phyloP scores from a whole-genome alignment of 2,888 invertebrate species.

The Meteorus cinctellus region DNA sequence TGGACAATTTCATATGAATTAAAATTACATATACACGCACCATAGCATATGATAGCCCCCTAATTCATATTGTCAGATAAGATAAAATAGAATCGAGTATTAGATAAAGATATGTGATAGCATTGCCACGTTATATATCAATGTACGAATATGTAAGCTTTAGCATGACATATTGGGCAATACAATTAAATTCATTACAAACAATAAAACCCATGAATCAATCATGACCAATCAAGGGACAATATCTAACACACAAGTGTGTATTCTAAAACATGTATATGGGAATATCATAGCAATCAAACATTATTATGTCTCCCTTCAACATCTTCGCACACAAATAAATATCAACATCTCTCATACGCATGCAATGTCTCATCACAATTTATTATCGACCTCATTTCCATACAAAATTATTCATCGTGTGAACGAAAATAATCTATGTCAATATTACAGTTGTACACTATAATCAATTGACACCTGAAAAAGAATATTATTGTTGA shows the following conservation, averaged over 20 bases:
- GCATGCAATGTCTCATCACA: not conserved
- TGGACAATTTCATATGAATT: not conserved
- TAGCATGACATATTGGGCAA: not conserved
- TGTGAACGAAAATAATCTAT: not conserved
- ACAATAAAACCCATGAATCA: constrained; percentile 26
- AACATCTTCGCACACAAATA: not conserved
- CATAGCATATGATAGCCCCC: not conserved
- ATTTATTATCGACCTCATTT: not conserved
- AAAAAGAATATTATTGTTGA: not conserved
- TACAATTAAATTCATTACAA: constrained; percentile 27
- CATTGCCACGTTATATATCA: constrained; percentile 6
- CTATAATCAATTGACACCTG: not conserved
- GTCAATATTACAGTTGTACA: not conserved
- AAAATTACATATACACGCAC: not conserved
- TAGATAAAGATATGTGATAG: constrained; percentile 16
- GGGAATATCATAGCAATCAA: constrained; percentile 8
- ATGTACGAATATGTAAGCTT: not conserved
- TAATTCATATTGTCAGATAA: not conserved
- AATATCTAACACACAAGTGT: not conserved
- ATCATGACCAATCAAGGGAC: constrained; percentile 29
- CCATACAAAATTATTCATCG: constrained; percentile 2
- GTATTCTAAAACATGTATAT: not conserved
- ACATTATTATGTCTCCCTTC: not conserved
- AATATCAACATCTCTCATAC: not conserved
- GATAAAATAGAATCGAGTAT: constrained; percentile 21